phyloP scores from a whole-genome alignment of 2,888 invertebrate genomes.

The Branchellion lobata region DNA sequence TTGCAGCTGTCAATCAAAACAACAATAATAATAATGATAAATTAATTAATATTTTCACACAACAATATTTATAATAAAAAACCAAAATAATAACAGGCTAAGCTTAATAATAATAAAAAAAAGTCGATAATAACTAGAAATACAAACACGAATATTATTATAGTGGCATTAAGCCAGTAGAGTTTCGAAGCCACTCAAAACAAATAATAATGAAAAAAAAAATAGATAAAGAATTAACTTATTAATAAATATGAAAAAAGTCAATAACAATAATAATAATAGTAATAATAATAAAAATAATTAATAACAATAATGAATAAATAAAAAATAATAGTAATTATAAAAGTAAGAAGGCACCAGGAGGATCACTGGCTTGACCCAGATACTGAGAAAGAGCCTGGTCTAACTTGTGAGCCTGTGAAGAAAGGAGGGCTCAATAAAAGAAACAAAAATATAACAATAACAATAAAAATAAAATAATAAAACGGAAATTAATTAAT shows the following conservation, averaged over 20 bases:
- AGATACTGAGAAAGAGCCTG: conserved; percentile 74
- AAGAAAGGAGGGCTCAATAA: background rate
- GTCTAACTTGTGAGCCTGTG: conserved; percentile 71
- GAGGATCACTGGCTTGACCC: conserved; percentile 59
- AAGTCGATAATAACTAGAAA: background rate
- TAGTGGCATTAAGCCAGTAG: no score
- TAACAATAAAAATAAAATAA: background rate
- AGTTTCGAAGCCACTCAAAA: no score
- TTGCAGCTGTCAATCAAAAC: background rate
- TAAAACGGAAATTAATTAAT: background rate
- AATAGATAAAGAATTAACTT: no score
- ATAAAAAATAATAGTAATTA: background rate
- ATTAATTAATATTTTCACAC: background rate
- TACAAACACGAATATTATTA: no score
- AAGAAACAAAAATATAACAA: conserved; percentile 9
- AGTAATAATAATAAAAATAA: conserved; percentile 20
- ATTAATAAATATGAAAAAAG: no score
- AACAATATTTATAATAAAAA: conserved; percentile 6
- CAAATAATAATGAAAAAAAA: no score
- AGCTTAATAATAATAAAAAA: background rate
- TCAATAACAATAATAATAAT: background rate
- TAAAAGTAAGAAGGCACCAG: background rate
- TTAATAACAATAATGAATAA: background rate
- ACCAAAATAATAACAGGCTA: background rate
- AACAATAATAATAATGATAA: background rate